Conservation (phyloP, 2,888 invertebrate genomes). For the Anarsia innoxiella region DNA sequence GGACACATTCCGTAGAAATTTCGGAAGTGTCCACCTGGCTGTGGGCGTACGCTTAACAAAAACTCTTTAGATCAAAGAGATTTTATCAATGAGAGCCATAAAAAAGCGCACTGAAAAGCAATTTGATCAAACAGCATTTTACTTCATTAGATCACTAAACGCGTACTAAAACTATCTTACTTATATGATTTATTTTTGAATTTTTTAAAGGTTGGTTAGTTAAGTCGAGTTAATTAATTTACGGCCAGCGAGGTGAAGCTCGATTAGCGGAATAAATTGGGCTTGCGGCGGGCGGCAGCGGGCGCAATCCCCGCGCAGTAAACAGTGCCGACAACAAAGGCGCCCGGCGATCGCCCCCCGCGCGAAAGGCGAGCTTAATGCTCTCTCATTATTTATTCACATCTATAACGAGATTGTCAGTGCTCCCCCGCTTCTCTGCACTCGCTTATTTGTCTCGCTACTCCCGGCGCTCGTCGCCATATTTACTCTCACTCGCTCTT, state of each 20-base stretch:
- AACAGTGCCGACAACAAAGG: conserved; percentile 66
- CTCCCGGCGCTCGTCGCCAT: conserved; percentile 40
- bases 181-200: conserved; percentile 36
- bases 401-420: conserved; percentile 71
- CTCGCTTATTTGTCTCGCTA: conserved; percentile 37
- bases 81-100: conserved; percentile 31
- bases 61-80: conserved; percentile 42
- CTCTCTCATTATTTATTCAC: conserved; percentile 73
- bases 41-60: conserved; percentile 37
- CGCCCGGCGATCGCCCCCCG: conserved; percentile 41
- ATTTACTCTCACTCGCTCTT: conserved; percentile 51
- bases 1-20: conserved; percentile 40
- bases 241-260: conserved; percentile 55
- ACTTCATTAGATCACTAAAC: no score
- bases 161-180: no score
- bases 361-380: conserved; percentile 56
- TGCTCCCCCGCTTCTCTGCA: conserved; percentile 43
- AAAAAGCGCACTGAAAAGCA: conserved; percentile 30
- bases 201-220: conserved; percentile 43
- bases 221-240: conserved; percentile 66
- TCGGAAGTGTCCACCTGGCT: conserved; percentile 56
- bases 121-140: conserved; percentile 30
- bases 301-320: conserved; percentile 56
- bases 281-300: conserved; percentile 39
- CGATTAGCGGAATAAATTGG: conserved; percentile 70